Percentiles rank a stretch among this genome's conserved stretches.
Conservation (phyloP, 2,888 invertebrate genomes). For the Trilocha varians region DNA sequence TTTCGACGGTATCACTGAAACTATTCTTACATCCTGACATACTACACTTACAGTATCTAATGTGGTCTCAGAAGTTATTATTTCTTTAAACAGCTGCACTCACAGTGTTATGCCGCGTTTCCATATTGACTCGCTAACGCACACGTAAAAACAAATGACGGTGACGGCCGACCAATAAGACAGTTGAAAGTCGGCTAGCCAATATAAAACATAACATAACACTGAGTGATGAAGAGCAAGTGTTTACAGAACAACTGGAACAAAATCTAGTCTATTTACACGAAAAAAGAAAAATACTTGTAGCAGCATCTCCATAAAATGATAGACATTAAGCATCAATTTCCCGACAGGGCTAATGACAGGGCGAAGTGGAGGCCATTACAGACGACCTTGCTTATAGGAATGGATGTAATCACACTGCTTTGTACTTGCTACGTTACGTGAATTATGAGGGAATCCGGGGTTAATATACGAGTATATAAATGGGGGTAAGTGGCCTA, state of each 20-base stretch:
- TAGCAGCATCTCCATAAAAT: slow-evolving; percentile 12
- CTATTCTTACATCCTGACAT: too few relatives aligned
- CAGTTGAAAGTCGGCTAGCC: too few relatives aligned
- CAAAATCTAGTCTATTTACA: background rate
- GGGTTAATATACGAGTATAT: background rate
- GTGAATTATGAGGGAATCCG: background rate
- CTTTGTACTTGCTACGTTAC: background rate
- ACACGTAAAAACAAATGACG: too few relatives aligned
- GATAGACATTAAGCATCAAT: slow-evolving; percentile 23
- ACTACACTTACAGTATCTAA: too few relatives aligned
- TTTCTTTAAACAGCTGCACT: too few relatives aligned
- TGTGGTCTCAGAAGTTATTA: too few relatives aligned
- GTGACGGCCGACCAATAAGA: too few relatives aligned
- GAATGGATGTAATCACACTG: background rate
- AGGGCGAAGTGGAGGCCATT: slow-evolving; percentile 22
- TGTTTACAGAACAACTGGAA: background rate
- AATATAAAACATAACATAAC: too few relatives aligned
- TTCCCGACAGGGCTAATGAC: slow-evolving; percentile 20
- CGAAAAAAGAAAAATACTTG: background rate
- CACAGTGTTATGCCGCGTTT: too few relatives aligned
- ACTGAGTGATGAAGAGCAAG: background rate
- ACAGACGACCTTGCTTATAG: slow-evolving; percentile 12
- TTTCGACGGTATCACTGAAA: too few relatives aligned
- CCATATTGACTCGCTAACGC: too few relatives aligned
- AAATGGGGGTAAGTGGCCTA: background rate